Evolutionary conservation across 2,113 vertebrate genomes (phyloP), one percentile per base, ranked within the genome.

Genomic region (Chionodraco myersi): DNA sequence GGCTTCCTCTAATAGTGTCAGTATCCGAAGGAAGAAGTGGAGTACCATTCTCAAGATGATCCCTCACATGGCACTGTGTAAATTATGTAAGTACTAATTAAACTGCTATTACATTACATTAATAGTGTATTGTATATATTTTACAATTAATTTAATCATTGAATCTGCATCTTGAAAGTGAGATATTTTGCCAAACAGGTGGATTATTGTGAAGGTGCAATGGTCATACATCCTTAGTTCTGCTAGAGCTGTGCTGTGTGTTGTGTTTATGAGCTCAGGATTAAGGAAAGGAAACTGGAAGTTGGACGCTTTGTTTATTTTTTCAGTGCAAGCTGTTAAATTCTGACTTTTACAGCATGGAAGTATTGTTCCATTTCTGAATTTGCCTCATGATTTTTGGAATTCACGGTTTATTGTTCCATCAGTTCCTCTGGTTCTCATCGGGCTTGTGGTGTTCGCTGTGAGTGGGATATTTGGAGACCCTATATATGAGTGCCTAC

Each of bases 401-500:
- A 49, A 4, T 11, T 41, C 6, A 41, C 7, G 6, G 36, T 41
- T 41, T 18, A 2, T 62, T 54, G 21, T 48, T 77, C 16, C n/a
- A 6, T 23, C 83, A 93, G 95, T 93, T 63, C 82, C 89, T 41
- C 77, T 94, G 77, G 67, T 88, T 26, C 57, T 93, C 0, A 63
- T 91, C 0, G 90, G 92, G 8, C 45, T 91, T 7, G 78, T 93
- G 72, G 73, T 91, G 41, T 88, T 87, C 36, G 73, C 67, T 30
- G 88, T 86, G 14, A 88, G 78, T 15, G 85, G 77, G 4, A 67
- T 76, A 53, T 62, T 73, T 12, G 83, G 78, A 11, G 95, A 95
- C 87, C 92, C 93, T 11, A 84, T 97, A 7, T 73, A 76, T 4
- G 93, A 93, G 1, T 97, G 96, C 76, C 90, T 96, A n/a, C 82